Evolutionary conservation across 2,113 vertebrate genomes (phyloP).

Genomic region (Ochotona curzoniae): DNA sequence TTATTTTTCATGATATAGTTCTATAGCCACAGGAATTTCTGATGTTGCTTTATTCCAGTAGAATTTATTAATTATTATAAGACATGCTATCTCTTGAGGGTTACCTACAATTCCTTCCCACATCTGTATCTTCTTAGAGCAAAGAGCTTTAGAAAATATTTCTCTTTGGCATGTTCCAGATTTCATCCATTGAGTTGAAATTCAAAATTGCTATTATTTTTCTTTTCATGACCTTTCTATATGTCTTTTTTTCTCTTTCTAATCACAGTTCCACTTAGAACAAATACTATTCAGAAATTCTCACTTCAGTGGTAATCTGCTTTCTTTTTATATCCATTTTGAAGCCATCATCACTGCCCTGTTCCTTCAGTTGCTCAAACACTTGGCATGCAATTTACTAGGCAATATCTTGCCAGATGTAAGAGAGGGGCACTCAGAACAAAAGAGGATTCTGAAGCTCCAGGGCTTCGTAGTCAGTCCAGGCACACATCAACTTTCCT

Average conservation of each 20-base stretch:
- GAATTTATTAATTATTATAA: constrained; percentile 7
- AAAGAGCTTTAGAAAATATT: constrained; percentile 8
- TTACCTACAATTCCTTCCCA: neutral
- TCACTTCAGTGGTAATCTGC: constrained; percentile 69
- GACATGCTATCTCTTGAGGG: neutral
- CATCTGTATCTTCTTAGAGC: neutral
- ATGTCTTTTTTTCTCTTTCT: constrained; percentile 60
- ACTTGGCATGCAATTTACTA: constrained; percentile 67
- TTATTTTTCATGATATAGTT: too few species aligned
- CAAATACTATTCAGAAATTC: constrained; percentile 69
- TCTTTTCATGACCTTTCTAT: constrained; percentile 72
- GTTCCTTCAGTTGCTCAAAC: constrained; percentile 65
- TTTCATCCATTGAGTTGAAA: constrained; percentile 71
- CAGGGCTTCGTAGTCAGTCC: neutral
- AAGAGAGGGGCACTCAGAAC: constrained; percentile 44
- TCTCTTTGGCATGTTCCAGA: constrained; percentile 59
- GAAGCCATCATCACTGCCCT: constrained; percentile 69
- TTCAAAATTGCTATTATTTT: constrained; percentile 73
- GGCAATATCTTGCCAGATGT: constrained; percentile 42
- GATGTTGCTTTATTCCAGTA: constrained; percentile 32
- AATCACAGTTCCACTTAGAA: constrained; percentile 77
- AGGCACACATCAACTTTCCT: neutral
- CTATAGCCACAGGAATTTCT: neutral
- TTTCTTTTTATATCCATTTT: constrained; percentile 73
- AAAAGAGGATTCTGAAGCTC: neutral